phyloP scores from a whole-genome alignment of 1,140 invertebrate genomes.

The Chironomus striatipennis region DNA sequence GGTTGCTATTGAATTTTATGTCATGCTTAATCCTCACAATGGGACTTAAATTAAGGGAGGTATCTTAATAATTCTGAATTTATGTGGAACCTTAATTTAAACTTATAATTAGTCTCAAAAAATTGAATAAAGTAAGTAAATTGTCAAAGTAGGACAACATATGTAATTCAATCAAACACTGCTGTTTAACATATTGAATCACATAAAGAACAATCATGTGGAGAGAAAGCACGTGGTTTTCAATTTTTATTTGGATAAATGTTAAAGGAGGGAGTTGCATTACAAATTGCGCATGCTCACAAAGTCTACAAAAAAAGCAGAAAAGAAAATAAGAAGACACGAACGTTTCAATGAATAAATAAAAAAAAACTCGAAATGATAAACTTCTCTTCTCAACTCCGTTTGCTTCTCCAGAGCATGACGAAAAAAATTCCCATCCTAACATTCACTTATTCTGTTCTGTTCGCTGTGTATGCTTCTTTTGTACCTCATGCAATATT shows the following conservation, averaged over 20 bases:
- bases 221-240: neutral
- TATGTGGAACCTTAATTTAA: no score
- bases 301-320: constrained; percentile 17
- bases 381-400: neutral
- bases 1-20: no score
- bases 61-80: no score
- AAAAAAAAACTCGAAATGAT: no score
- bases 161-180: no score
- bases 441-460: neutral
- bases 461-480: no score
- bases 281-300: neutral
- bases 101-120: no score
- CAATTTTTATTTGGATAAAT: neutral
- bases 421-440: neutral
- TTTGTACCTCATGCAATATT: neutral
- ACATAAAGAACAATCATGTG: neutral
- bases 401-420: neutral
- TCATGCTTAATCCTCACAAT: no score
- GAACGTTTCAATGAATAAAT: no score
- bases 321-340: neutral
- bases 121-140: no score
- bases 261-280: constrained; percentile 9
- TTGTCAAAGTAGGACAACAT: no score
- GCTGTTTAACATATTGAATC: neutral
- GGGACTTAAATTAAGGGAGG: no score